Base-by-base conservation (phyloP, 1,140 invertebrate genomes). In the Laupala kohalensis region DNA sequence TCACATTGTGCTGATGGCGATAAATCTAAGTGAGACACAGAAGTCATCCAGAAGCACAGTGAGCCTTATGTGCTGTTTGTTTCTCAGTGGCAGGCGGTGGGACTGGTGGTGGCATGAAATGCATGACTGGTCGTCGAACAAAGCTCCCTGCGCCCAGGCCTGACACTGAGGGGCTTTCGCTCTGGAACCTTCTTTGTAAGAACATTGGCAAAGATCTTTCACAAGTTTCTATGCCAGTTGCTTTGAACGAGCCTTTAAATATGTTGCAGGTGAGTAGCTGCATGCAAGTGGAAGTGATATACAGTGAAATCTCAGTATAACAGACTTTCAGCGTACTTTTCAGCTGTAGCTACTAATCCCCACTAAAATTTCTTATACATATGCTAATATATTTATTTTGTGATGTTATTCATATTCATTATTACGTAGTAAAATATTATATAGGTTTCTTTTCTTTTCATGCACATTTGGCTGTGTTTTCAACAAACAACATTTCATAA, bases 201-300 rank as follows among this genome's bases (percentile, higher is more conserved):
- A 93, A 93, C 78, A 93, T 94, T 73, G 92, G 92, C 64, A 93
- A 93, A 79, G 93, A 95, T 80, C 81, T 95, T 71, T 92, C 90
- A 19, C 91, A 93, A 80, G 72, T 73, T 4, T 73, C 72, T 15
- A 73, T 73, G 90, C 92, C 85, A 0, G 92, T 95, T 19, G 89
- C 90, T 30, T 86, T 95, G 75, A 95, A 94, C 79, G 93, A 95
- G 80, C 93, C 92, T 15, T 80, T 95, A 2, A 93, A 90, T 78
- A 92, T 93, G 81, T 81, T 94, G 69, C 91, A 89, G 80, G 84
- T 85, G 71, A 72, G 62, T 13, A 26, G 19, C 15, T n/a, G n/a
- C n/a, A n/a, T n/a, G n/a, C n/a, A n/a, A n/a, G n/a, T n/a, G n/a
- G n/a, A n/a, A n/a, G n/a, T n/a, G n/a, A n/a, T n/a, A n/a, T n/a